Conservation (phyloP, 2,888 invertebrate species). For the Subacronicta megacephala region DNA sequence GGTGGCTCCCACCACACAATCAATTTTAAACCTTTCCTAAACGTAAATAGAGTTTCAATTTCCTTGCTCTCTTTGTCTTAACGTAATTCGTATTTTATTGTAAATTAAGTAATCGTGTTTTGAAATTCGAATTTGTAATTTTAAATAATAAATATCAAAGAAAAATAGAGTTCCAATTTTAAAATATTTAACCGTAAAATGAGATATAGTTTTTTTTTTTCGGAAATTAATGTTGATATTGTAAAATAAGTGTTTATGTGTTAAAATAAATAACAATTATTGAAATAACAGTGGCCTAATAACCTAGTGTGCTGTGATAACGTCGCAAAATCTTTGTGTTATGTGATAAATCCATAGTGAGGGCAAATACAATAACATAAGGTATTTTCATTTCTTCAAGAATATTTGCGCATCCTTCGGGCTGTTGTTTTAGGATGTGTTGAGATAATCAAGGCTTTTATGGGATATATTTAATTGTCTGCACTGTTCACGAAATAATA, state of each 20-base stretch:
- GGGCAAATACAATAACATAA: constrained; percentile 33
- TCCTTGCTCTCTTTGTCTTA: constrained; percentile 45
- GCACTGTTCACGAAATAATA: no score
- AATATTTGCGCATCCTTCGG: constrained; percentile 4
- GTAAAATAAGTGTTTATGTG: constrained; percentile 21
- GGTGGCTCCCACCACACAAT: constrained; percentile 56
- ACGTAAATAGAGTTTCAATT: constrained; percentile 55
- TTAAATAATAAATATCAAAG: constrained; percentile 11
- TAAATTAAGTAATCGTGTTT: constrained; percentile 36
- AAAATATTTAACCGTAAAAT: constrained; percentile 7
- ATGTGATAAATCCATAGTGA: constrained; percentile 18
- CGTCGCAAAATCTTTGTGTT: constrained; percentile 21
- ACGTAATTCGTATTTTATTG: constrained; percentile 39
- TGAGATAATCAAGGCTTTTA: constrained; percentile 6
- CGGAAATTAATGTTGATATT: constrained; percentile 1
- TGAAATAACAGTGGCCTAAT: constrained; percentile 25
- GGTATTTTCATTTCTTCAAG: constrained; percentile 37
- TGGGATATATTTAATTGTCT: neutral
- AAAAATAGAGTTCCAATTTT: constrained; percentile 13
- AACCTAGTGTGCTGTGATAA: constrained; percentile 43
- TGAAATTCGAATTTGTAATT: constrained; percentile 37
- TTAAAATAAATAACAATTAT: neutral
- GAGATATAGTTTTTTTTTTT: constrained; percentile 2
- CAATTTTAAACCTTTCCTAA: constrained; percentile 52
- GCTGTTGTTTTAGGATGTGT: constrained; percentile 22